phyloP scores from a whole-genome alignment of 2,888 invertebrate genomes.

The Eledona agricola region DNA sequence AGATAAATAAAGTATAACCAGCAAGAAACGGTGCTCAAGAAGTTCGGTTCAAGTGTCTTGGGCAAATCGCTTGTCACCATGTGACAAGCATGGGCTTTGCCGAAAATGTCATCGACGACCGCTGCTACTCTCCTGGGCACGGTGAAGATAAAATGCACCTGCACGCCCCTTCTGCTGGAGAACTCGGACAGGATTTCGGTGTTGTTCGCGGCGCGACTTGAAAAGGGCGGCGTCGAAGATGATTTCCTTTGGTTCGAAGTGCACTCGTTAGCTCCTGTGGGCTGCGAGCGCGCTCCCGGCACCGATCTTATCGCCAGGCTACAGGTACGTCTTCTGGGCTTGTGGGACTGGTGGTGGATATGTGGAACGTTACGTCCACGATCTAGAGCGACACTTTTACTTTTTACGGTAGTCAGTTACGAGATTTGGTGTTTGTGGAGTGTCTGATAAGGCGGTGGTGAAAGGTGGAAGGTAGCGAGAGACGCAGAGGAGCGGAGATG shows the following conservation, averaged over 20 bases:
- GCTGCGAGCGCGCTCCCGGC: slow-evolving; percentile 55
- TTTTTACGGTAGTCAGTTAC: slow-evolving; percentile 41
- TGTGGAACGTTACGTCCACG: no score
- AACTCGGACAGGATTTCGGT: slow-evolving; percentile 59
- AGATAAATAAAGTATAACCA: slow-evolving; percentile 24
- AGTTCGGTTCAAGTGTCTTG: background rate
- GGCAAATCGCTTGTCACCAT: slow-evolving; percentile 33
- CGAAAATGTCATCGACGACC: slow-evolving; percentile 50
- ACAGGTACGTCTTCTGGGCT: slow-evolving; percentile 53
- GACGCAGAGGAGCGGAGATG: slow-evolving; percentile 53
- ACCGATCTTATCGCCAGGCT: slow-evolving; percentile 59
- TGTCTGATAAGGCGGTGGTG: slow-evolving; percentile 2
- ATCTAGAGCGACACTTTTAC: slow-evolving; percentile 56
- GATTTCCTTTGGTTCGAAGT: slow-evolving; percentile 56
- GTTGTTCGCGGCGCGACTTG: slow-evolving; percentile 58
- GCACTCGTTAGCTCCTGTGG: slow-evolving; percentile 51
- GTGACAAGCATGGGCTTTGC: slow-evolving; percentile 52
- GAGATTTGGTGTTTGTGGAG: background rate
- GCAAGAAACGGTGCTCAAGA: background rate
- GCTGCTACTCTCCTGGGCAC: slow-evolving; percentile 52
- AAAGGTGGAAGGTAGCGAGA: slow-evolving; percentile 50
- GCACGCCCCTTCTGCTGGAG: slow-evolving; percentile 56
- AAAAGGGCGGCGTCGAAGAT: slow-evolving; percentile 53
- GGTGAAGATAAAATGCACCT: slow-evolving; percentile 58
- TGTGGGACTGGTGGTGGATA: slow-evolving; percentile 25